These are phyloP conservation scores for Diogma glabrata DNA, from an alignment of 2,888 invertebrate genomes.

Conservation along the genomic window DNA sequence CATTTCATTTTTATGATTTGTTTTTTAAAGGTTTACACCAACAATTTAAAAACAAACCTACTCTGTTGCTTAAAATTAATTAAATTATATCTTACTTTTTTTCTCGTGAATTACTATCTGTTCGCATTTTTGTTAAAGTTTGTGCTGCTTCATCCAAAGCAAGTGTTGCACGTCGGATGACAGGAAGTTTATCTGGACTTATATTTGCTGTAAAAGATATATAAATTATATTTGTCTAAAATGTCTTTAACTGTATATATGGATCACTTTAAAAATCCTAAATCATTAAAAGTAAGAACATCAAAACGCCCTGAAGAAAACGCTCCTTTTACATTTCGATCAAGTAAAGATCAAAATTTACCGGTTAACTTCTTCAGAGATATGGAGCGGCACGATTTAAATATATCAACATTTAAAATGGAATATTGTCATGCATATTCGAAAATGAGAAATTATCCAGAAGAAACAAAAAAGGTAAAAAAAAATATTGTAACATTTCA, in stretches of 20 bases:
- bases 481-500: constrained; percentile 4
- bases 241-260: constrained; percentile 14
- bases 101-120: constrained; percentile 64
- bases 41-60: constrained; percentile 16
- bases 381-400: constrained; percentile 13
- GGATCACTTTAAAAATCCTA: constrained; percentile 11
- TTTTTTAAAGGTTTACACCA: not conserved
- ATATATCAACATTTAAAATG: constrained; percentile 12
- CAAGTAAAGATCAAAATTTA: not conserved
- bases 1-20: too few species aligned
- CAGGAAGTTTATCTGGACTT: constrained; percentile 32
- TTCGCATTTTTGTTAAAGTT: constrained; percentile 90
- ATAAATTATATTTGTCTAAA: not conserved
- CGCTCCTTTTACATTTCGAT: too few species aligned
- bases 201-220: constrained; percentile 25
- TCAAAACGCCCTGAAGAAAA: too few species aligned
- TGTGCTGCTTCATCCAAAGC: constrained; percentile 96
- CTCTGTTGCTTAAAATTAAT: constrained; percentile 24
- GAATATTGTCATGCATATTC: constrained; percentile 6
- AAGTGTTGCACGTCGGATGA: constrained; percentile 48
- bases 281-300: not conserved
- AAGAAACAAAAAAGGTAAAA: constrained; percentile 4
- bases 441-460: constrained; percentile 12
- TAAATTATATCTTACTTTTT: constrained; percentile 43
- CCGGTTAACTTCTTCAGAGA: constrained; percentile 13